Evolutionary conservation across 2,797 vertebrate species (phyloP).

Genomic region (Xyrichtys novacula): DNA sequence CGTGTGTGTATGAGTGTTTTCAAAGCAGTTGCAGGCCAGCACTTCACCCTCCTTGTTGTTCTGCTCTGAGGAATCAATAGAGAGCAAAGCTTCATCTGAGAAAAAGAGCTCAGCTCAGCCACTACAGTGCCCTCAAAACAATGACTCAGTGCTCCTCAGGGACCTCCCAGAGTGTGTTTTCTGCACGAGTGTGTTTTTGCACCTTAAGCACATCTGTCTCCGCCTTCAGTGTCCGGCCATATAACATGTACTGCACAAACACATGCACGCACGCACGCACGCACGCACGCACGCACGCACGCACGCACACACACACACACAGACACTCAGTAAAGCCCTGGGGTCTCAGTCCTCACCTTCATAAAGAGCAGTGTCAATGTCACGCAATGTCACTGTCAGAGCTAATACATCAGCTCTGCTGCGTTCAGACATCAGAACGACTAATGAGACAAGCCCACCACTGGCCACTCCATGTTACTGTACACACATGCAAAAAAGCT

Average conservation of each 20-base stretch:
- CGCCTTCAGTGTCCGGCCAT: conserved; percentile 22
- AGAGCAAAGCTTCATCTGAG: conserved; percentile 44
- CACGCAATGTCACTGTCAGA: conserved; percentile 56
- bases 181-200: conserved; percentile 33
- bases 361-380: conserved; percentile 47
- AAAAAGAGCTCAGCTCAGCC: conserved; percentile 35
- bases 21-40: conserved; percentile 5
- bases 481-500: not conserved
- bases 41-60: conserved; percentile 27
- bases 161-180: not conserved
- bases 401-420: conserved; percentile 35
- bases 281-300: conserved; percentile 2
- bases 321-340: not conserved
- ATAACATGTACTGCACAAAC: not conserved
- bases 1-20: conserved; percentile 25
- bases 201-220: conserved; percentile 46
- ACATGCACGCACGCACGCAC: not conserved
- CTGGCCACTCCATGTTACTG: not conserved
- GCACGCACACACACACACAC: conserved; percentile 16
- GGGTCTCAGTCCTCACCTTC: conserved; percentile 50
- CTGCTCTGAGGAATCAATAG: conserved; percentile 50
- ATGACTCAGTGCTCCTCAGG: conserved; percentile 45
- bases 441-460: conserved; percentile 8
- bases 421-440: conserved; percentile 10
- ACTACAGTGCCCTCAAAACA: conserved; percentile 43